Percentiles rank a stretch among this genome's conserved stretches.
Conservation (phyloP, 2,797 vertebrate species). For the Lagocephalus sceleratus region DNA sequence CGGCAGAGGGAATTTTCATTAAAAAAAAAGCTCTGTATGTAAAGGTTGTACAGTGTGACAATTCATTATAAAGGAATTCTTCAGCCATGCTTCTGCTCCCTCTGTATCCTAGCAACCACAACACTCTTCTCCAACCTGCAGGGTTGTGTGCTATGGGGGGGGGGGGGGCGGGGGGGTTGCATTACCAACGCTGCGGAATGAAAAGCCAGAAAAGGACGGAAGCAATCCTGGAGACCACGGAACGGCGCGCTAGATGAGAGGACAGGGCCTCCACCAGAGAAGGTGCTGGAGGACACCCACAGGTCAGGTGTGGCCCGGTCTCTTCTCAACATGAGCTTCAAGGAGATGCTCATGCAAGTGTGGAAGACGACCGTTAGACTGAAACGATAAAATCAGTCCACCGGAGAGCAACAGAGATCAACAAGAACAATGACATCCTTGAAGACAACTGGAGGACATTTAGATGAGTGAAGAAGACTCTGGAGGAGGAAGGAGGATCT, state of each 20-base stretch:
- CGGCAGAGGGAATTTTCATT: too few species aligned
- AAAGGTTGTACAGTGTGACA: conserved; percentile 34
- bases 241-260: background rate
- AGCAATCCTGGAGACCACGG: conserved; percentile 9
- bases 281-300: too few species aligned
- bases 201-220: conserved; percentile 1
- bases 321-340: too few species aligned
- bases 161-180: too few species aligned
- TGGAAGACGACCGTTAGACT: too few species aligned
- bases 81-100: conserved; percentile 56
- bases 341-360: too few species aligned
- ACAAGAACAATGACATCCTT: too few species aligned
- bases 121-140: conserved; percentile 51
- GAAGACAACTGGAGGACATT: too few species aligned
- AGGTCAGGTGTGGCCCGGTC: too few species aligned
- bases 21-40: background rate
- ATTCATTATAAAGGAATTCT: conserved; percentile 60
- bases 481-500: too few species aligned
- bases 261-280: too few species aligned
- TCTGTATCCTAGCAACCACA: conserved; percentile 77
- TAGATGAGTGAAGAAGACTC: too few species aligned
- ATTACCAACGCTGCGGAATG: conserved; percentile 29
- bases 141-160: conserved; percentile 34
- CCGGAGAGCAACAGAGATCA: background rate
- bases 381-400: background rate